Percentiles rank a stretch among this genome's conserved stretches.
Evolutionary conservation across 2,888 invertebrate genomes (phyloP).

Genomic region (Marasmarcha lunaedactyla): DNA sequence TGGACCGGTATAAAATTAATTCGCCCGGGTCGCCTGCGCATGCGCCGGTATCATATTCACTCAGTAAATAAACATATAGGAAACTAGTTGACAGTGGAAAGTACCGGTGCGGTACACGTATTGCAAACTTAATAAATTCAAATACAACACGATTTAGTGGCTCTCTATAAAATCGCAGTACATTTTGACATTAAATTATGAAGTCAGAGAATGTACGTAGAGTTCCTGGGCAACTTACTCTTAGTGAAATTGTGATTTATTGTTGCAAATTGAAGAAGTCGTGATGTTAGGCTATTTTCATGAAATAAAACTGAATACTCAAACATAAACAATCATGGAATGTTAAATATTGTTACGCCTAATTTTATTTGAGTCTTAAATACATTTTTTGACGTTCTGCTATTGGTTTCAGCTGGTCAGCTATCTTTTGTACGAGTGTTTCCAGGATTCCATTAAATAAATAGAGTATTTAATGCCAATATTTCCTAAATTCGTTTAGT

Average conservation of each 20-base stretch:
- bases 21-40: neutral
- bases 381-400: too few relatives aligned
- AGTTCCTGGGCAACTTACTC: neutral
- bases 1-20: neutral
- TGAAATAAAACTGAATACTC: too few relatives aligned
- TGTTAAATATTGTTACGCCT: too few relatives aligned
- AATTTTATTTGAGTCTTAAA: too few relatives aligned
- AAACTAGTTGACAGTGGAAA: slow-evolving; percentile 19
- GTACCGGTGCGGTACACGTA: slow-evolving; percentile 15
- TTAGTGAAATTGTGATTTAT: neutral
- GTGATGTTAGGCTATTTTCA: too few relatives aligned
- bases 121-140: slow-evolving; percentile 18
- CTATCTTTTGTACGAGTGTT: too few relatives aligned
- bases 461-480: too few relatives aligned
- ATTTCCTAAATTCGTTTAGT: too few relatives aligned
- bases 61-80: slow-evolving; percentile 14
- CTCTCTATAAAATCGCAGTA: slow-evolving; percentile 15
- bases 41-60: slow-evolving; percentile 9
- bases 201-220: slow-evolving; percentile 30
- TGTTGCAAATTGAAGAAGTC: too few relatives aligned
- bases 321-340: too few relatives aligned
- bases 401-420: too few relatives aligned
- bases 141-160: slow-evolving; percentile 25
- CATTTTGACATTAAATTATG: slow-evolving; percentile 37
- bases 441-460: too few relatives aligned